Evolutionary conservation across 2,888 invertebrate species (phyloP).

Genomic region (Eulithis testata): DNA sequence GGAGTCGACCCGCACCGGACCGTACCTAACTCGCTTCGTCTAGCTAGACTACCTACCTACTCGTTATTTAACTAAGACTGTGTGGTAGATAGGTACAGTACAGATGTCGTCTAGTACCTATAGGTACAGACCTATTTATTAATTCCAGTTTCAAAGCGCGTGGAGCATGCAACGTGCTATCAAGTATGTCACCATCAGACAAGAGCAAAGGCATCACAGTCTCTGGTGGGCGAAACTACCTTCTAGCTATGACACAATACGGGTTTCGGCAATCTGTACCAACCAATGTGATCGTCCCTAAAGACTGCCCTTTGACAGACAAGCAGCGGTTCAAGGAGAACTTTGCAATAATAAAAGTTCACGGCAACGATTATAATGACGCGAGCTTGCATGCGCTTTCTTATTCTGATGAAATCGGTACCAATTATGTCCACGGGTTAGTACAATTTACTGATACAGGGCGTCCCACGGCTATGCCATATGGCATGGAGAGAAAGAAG

Average conservation of each 20-base stretch:
- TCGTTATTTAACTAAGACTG: too few relatives aligned
- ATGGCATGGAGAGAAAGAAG: too few relatives aligned
- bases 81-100: too few relatives aligned
- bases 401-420: conserved; percentile 56
- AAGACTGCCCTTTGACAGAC: conserved; percentile 54
- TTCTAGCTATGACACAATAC: conserved; percentile 57
- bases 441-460: conserved; percentile 34
- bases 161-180: conserved; percentile 57
- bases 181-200: conserved; percentile 49
- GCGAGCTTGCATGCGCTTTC: conserved; percentile 57
- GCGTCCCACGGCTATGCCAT: too few relatives aligned
- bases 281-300: conserved; percentile 58
- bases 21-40: too few relatives aligned
- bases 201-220: conserved; percentile 58
- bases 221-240: conserved; percentile 59
- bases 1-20: too few relatives aligned
- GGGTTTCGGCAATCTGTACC: conserved; percentile 58
- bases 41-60: too few relatives aligned
- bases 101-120: too few relatives aligned
- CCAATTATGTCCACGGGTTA: conserved; percentile 58
- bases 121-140: too few relatives aligned
- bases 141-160: conserved; percentile 59
- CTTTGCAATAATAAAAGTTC: conserved; percentile 57
- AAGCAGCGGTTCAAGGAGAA: conserved; percentile 57
- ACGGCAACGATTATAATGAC: conserved; percentile 55